Conservation (phyloP, 2,113 vertebrate genomes). For the Pseudorasbora parva region DNA sequence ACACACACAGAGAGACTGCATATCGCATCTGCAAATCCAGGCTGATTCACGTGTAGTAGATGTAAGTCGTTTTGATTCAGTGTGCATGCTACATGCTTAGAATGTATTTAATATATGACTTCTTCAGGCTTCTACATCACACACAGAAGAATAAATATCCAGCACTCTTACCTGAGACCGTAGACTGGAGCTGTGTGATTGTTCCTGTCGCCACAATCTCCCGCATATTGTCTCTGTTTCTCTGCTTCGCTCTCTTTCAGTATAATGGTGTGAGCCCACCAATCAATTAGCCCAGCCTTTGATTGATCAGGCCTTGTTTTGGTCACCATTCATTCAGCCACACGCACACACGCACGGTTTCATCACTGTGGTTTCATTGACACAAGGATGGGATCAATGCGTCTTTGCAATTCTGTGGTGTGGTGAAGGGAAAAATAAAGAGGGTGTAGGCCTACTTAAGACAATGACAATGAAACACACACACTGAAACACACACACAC, state of each 20-base stretch:
- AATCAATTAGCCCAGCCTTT: conserved; percentile 59
- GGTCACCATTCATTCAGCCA: conserved; percentile 22
- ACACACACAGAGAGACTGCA: conserved; percentile 14
- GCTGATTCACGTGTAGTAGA: neutral
- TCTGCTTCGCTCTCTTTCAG: conserved; percentile 23
- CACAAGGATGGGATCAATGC: conserved; percentile 45
- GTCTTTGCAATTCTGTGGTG: conserved; percentile 29
- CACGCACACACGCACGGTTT: conserved; percentile 35
- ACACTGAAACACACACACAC: too few relatives aligned
- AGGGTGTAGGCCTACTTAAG: neutral
- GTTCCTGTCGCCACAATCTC: conserved; percentile 25
- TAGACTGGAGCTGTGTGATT: conserved; percentile 21
- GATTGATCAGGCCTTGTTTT: conserved; percentile 50
- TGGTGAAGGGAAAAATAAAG: conserved; percentile 40
- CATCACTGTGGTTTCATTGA: conserved; percentile 46
- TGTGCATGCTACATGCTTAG: neutral
- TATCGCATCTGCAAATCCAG: neutral
- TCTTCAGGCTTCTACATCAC: neutral
- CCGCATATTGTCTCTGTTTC: conserved; percentile 29
- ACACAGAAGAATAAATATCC: neutral
- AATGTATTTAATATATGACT: neutral
- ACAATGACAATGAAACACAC: neutral
- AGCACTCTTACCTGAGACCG: conserved; percentile 34
- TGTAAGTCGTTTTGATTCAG: neutral
- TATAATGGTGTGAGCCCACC: conserved; percentile 33